A percentile compares a stretch with the other conserved stretches of the same genome.
These are phyloP conservation scores for Ephestia elutella DNA, from an alignment of 1,140 invertebrate species.

Conservation along the genomic window DNA sequence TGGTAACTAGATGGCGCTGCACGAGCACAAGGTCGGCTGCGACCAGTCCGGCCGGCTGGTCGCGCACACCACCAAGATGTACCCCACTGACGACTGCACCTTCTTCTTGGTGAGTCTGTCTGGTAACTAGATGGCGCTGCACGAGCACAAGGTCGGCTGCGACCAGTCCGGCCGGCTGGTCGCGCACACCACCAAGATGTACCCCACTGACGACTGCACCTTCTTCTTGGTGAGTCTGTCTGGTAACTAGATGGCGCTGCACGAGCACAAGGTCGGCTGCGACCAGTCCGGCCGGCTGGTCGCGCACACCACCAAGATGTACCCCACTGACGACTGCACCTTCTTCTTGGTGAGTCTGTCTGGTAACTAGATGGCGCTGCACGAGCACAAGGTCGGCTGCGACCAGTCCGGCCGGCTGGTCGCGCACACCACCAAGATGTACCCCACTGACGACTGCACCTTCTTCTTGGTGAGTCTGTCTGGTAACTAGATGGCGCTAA, in stretches of 20 bases:
- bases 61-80: constrained; percentile 99
- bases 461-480: constrained; percentile 71
- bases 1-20: constrained; percentile 80
- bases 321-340: constrained; percentile 98
- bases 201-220: constrained; percentile 98
- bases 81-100: constrained; percentile 98
- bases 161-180: constrained; percentile 89
- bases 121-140: constrained; percentile 80
- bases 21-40: constrained; percentile 92
- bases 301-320: constrained; percentile 99
- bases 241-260: constrained; percentile 80
- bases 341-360: constrained; percentile 71
- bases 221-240: constrained; percentile 71
- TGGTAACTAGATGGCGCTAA: constrained; percentile 79
- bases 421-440: constrained; percentile 99
- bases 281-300: constrained; percentile 89
- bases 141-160: constrained; percentile 92
- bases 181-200: constrained; percentile 99
- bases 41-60: constrained; percentile 89
- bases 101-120: constrained; percentile 71
- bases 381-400: constrained; percentile 92
- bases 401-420: constrained; percentile 89
- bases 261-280: constrained; percentile 92
- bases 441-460: constrained; percentile 98
- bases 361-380: constrained; percentile 80